A percentile compares a stretch with the other conserved stretches of the same genome.
phyloP scores from a whole-genome alignment of 2,888 invertebrate genomes.

The Aphodius granarius region DNA sequence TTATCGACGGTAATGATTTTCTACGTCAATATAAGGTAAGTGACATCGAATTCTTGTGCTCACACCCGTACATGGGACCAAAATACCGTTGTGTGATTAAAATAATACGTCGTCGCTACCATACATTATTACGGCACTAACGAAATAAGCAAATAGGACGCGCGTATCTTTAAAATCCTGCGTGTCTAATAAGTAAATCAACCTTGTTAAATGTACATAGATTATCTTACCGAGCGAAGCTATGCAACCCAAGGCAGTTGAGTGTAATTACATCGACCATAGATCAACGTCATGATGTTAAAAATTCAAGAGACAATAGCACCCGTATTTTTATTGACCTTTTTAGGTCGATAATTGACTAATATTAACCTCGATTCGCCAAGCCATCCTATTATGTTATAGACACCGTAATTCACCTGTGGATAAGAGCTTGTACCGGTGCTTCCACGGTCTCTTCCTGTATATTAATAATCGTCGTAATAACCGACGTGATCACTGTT shows the following conservation, averaged over 20 bases:
- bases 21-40: no score
- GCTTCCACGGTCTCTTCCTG: conserved; percentile 2
- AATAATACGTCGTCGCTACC: background rate
- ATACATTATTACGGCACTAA: background rate
- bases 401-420: background rate
- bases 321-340: background rate
- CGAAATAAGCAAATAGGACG: background rate
- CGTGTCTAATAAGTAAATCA: background rate
- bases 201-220: background rate
- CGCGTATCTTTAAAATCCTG: background rate
- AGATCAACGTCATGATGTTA: background rate
- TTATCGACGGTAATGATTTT: no score
- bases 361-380: conserved; percentile 2
- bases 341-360: background rate
- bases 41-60: background rate
- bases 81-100: background rate
- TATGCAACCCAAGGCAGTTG: background rate
- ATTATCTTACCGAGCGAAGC: background rate
- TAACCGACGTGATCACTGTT: background rate
- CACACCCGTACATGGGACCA: background rate
- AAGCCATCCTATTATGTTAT: background rate
- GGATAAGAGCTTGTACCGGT: background rate
- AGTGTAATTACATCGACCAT: background rate
- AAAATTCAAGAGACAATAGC: background rate
- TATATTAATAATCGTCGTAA: background rate